Percentiles rank a stretch among this genome's conserved stretches.
Evolutionary conservation across 2,113 vertebrate genomes (phyloP).

Genomic region (Etia nguti): DNA sequence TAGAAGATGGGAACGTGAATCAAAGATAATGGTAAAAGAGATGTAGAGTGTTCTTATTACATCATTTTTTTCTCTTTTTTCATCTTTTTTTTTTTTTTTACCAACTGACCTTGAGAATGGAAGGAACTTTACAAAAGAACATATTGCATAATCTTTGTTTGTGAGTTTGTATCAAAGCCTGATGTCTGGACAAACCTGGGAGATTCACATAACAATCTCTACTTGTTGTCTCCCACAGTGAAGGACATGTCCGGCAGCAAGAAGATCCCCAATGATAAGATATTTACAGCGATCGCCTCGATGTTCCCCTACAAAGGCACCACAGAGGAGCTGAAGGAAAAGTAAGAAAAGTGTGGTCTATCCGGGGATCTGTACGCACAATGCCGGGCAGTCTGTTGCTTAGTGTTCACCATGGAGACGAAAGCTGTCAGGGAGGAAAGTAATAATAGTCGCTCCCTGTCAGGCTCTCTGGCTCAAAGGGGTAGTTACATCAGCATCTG

Average conservation of each 20-base stretch:
- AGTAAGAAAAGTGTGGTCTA: slow-evolving; percentile 73
- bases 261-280: slow-evolving; percentile 91
- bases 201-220: neutral
- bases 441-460: slow-evolving; percentile 52
- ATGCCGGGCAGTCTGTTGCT: slow-evolving; percentile 46
- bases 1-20: neutral
- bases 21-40: neutral
- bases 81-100: neutral
- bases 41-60: neutral
- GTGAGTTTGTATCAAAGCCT: neutral
- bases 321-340: slow-evolving; percentile 93
- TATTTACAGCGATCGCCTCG: slow-evolving; percentile 94
- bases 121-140: neutral
- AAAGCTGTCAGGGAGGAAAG: slow-evolving; percentile 34
- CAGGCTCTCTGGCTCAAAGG: slow-evolving; percentile 30
- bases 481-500: slow-evolving; percentile 32
- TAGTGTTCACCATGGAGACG: slow-evolving; percentile 63
- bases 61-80: neutral
- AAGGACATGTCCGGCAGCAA: slow-evolving; percentile 80
- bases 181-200: neutral
- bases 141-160: slow-evolving; percentile 17
- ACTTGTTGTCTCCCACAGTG: slow-evolving; percentile 62
- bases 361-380: neutral
- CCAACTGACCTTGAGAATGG: neutral
- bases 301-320: slow-evolving; percentile 98